A percentile compares a stretch with the other conserved stretches of the same genome.
These are phyloP conservation scores for Elaphurus davidianus DNA, from an alignment of 2,113 vertebrate genomes.

Conservation along the genomic window DNA sequence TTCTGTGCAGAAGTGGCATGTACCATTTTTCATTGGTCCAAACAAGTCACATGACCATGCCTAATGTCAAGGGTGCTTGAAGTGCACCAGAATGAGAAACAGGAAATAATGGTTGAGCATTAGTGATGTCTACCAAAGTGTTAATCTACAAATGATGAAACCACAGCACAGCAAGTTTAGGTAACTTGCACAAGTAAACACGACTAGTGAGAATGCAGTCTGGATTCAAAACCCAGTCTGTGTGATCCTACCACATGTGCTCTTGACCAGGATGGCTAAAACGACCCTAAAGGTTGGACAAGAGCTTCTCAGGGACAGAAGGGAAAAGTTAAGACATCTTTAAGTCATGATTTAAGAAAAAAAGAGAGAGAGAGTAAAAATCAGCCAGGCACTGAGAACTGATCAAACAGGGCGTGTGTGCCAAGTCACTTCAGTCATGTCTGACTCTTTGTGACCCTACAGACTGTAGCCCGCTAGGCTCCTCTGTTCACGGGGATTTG, in stretches of 20 bases:
- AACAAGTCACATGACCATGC: not conserved
- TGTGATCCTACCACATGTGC: not conserved
- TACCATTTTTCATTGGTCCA: not conserved
- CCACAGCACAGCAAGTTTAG: rapidly evolving
- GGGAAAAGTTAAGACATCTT: not conserved
- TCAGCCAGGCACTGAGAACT: not conserved
- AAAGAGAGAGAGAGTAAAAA: not conserved
- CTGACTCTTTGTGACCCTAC: not conserved
- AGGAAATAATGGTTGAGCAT: not conserved
- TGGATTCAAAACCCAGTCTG: not conserved
- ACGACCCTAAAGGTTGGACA: not conserved
- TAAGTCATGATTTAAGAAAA: not conserved
- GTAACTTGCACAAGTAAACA: not conserved
- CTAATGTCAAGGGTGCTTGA: not conserved
- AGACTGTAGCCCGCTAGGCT: not conserved
- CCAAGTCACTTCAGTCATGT: not conserved
- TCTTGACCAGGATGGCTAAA: not conserved
- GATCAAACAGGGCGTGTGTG: not conserved
- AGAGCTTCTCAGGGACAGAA: not conserved
- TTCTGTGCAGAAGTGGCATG: not conserved
- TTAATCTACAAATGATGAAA: not conserved
- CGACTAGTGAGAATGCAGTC: not conserved
- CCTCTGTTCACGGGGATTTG: not conserved
- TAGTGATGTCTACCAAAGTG: not conserved
- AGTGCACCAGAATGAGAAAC: not conserved